Percentiles rank a stretch among this genome's conserved stretches.
phyloP scores from a whole-genome alignment of 2,888 invertebrate species.

The Sesamia inferens region DNA sequence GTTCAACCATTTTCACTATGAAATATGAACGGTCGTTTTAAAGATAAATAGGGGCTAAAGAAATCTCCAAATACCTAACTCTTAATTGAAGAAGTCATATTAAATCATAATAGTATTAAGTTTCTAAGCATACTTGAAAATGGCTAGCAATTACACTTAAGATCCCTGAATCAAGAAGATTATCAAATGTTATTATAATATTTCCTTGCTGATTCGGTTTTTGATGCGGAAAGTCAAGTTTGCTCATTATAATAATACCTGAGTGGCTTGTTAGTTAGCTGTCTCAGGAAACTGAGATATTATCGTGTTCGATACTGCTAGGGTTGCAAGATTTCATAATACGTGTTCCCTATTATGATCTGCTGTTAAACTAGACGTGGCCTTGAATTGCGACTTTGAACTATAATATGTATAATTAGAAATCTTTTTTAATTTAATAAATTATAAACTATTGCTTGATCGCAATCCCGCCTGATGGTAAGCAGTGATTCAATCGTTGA shows the following conservation, averaged over 20 bases:
- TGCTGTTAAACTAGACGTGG: conserved; percentile 38
- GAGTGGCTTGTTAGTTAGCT: conserved; percentile 2
- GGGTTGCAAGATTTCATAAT: conserved; percentile 35
- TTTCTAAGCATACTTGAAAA: conserved; percentile 2
- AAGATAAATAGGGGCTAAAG: background rate
- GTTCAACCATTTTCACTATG: background rate
- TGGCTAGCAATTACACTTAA: background rate
- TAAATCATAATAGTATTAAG: background rate
- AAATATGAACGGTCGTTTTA: background rate
- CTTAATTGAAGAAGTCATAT: background rate
- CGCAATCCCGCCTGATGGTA: too few relatives aligned
- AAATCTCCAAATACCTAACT: background rate
- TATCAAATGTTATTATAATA: conserved; percentile 6
- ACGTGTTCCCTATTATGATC: conserved; percentile 3
- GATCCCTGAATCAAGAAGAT: conserved; percentile 3
- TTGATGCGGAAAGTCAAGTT: conserved; percentile 22
- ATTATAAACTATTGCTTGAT: too few relatives aligned
- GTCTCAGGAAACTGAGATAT: background rate
- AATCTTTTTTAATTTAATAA: too few relatives aligned
- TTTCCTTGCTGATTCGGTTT: conserved; percentile 28
- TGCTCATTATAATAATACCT: conserved; percentile 26
- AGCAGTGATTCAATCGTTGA: too few relatives aligned
- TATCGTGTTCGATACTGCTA: conserved; percentile 25
- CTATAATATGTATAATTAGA: background rate
- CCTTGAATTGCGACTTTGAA: conserved; percentile 1